Percentiles rank a stretch among this genome's conserved stretches.
Conservation (phyloP, 2,888 invertebrate genomes). For the Tolmerus cingulatus region DNA sequence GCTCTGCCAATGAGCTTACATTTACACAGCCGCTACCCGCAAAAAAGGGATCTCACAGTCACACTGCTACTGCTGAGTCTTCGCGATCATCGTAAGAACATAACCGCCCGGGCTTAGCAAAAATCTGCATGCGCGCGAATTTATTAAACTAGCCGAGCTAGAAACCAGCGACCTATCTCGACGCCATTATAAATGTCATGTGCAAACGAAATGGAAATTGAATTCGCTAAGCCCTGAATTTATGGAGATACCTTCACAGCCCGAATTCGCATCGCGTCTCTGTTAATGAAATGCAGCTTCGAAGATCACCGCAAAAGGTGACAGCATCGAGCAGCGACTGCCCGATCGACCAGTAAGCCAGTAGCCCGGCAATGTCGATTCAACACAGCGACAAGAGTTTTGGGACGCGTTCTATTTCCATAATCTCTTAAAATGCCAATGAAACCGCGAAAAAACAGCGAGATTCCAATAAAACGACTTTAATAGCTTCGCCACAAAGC, state of each 20-base stretch:
- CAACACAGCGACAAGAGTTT: background rate
- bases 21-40: background rate
- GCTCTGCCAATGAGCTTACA: background rate
- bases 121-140: background rate
- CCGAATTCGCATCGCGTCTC: background rate
- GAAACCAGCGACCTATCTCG: background rate
- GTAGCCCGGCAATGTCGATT: background rate
- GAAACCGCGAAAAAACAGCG: background rate
- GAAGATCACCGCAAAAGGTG: background rate
- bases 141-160: background rate
- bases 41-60: background rate
- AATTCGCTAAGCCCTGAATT: background rate
- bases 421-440: conserved; percentile 19
- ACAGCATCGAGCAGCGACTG: background rate
- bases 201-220: background rate
- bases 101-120: background rate
- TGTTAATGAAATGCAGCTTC: background rate
- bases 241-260: background rate
- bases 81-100: background rate
- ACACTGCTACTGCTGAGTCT: background rate
- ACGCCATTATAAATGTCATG: background rate
- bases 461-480: background rate
- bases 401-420: conserved; percentile 5
- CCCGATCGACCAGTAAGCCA: background rate
- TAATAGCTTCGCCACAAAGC: background rate